Percentiles rank a stretch among this genome's conserved stretches.
Conservation (phyloP, 2,797 vertebrate genomes). For the Atherinosoma microstoma region DNA sequence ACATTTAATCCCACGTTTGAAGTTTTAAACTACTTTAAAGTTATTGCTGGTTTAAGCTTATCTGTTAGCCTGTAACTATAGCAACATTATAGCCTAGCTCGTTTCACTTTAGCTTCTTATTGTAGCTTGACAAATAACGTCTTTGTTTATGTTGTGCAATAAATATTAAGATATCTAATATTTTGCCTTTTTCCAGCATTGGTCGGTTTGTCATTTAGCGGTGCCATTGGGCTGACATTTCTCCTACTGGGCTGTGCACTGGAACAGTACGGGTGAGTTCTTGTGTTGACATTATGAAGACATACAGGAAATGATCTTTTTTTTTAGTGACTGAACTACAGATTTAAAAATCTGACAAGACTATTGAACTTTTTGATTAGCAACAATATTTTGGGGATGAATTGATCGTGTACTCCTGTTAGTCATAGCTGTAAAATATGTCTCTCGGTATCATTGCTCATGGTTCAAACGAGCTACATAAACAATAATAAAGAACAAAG, state of each 20-base stretch:
- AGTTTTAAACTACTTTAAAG: not conserved
- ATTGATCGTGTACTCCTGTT: too few species aligned
- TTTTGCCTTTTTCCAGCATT: conserved; percentile 83
- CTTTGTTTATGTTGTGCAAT: not conserved
- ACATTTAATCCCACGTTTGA: accelerated
- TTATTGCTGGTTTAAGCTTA: not conserved
- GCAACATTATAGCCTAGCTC: not conserved
- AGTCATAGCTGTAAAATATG: too few species aligned
- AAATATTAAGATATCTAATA: not conserved
- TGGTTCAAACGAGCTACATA: too few species aligned
- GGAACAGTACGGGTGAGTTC: conserved; percentile 89
- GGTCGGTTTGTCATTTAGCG: conserved; percentile 93
- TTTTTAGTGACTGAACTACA: too few species aligned
- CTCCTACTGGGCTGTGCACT: conserved; percentile 94
- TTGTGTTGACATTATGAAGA: too few species aligned
- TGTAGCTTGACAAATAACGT: not conserved
- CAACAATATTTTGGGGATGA: too few species aligned
- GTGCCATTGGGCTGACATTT: conserved; percentile 94
- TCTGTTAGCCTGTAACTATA: not conserved
- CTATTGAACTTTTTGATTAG: too few species aligned
- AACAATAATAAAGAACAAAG: too few species aligned
- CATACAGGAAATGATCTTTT: not conserved
- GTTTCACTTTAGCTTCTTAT: not conserved
- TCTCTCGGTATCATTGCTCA: too few species aligned
- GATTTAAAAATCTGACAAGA: too few species aligned